Evolutionary conservation across 2,888 invertebrate genomes (phyloP).

Genomic region (Ichneumoninae sp.): DNA sequence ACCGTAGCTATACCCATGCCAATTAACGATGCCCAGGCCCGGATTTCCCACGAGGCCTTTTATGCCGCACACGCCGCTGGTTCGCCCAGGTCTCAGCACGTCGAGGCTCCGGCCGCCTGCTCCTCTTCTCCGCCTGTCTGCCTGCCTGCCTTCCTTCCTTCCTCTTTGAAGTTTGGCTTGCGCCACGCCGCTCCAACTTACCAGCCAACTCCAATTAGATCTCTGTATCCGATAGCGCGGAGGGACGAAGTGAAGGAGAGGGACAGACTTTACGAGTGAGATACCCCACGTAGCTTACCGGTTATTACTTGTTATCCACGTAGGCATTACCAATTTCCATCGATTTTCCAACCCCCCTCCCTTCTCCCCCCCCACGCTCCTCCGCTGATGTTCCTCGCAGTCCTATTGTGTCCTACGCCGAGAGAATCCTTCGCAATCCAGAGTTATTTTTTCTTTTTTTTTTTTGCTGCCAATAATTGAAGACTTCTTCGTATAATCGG

Average conservation of each 20-base stretch:
- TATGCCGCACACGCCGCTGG: constrained; percentile 40
- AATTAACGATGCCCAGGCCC: constrained; percentile 68
- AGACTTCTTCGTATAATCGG: too few relatives aligned
- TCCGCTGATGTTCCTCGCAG: too few relatives aligned
- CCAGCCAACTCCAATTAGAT: constrained; percentile 67
- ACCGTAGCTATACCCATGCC: constrained; percentile 58
- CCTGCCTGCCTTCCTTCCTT: not conserved
- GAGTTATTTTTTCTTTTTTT: not conserved
- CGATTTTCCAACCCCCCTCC: constrained; percentile 2
- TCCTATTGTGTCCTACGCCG: not conserved
- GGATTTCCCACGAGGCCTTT: constrained; percentile 68
- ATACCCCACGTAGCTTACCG: constrained; percentile 41
- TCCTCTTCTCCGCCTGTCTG: constrained; percentile 4
- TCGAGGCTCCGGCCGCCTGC: constrained; percentile 45
- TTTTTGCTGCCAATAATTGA: too few relatives aligned
- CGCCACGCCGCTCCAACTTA: constrained; percentile 57
- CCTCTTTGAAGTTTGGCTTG: constrained; percentile 57
- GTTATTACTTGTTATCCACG: constrained; percentile 58
- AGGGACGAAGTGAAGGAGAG: not conserved
- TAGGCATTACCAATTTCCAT: constrained; percentile 57
- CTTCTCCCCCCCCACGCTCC: too few relatives aligned
- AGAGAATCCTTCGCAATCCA: not conserved
- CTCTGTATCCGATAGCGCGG: constrained; percentile 66
- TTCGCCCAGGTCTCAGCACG: constrained; percentile 55
- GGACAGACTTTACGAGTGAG: constrained; percentile 56